phyloP scores from a whole-genome alignment of 2,888 invertebrate genomes.

The Ornithoptera alexandrae region DNA sequence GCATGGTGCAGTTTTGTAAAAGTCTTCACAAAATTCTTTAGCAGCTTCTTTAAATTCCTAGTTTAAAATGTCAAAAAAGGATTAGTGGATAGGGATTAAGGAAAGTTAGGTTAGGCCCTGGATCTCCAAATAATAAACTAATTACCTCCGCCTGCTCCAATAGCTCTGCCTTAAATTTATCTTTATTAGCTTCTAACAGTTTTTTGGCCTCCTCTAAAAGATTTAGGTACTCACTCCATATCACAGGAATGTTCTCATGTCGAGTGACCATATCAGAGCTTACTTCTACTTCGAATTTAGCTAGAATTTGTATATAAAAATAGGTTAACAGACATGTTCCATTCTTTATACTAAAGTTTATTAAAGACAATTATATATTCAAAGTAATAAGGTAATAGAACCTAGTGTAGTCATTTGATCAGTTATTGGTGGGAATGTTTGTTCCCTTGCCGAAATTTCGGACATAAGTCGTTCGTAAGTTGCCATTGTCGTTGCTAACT shows the following conservation, averaged over 20 bases:
- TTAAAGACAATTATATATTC: not conserved
- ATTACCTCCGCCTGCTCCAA: constrained; percentile 84
- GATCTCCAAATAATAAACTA: not conserved
- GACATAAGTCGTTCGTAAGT: constrained; percentile 84
- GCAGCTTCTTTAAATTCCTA: constrained; percentile 85
- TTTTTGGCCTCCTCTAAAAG: constrained; percentile 86
- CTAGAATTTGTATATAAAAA: constrained; percentile 38
- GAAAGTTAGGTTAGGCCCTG: constrained; percentile 4
- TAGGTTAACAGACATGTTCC: not conserved
- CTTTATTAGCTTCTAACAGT: constrained; percentile 86
- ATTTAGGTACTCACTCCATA: constrained; percentile 86
- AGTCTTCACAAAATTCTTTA: constrained; percentile 83
- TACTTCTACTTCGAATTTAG: constrained; percentile 87
- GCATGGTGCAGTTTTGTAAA: constrained; percentile 84
- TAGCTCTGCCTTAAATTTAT: constrained; percentile 85
- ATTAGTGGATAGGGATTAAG: constrained; percentile 14
- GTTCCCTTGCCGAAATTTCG: constrained; percentile 83
- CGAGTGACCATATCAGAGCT: constrained; percentile 79
- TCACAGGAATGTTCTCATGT: constrained; percentile 79
- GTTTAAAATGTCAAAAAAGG: constrained; percentile 16
- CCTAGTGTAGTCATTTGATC: constrained; percentile 86
- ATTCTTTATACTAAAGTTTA: not conserved
- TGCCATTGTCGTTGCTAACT: constrained; percentile 84
- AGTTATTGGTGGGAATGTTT: constrained; percentile 86
- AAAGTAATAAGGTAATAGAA: constrained; percentile 37